phyloP scores from a whole-genome alignment of 1,140 invertebrate genomes.

The Delia radicum region DNA sequence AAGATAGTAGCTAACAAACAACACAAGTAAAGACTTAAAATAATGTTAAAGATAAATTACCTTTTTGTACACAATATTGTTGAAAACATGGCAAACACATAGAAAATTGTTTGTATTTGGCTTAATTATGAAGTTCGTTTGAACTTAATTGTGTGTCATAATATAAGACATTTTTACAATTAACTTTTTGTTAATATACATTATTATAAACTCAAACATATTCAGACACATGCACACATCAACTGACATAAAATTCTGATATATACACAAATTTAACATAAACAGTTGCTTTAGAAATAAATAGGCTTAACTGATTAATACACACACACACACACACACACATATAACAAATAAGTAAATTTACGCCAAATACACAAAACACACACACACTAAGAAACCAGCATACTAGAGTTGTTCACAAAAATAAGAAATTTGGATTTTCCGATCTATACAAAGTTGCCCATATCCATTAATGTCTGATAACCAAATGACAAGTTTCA shows the following conservation, averaged over 20 bases:
- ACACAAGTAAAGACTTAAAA: background rate
- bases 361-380: too few relatives aligned
- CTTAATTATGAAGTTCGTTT: background rate
- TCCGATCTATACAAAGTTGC: too few relatives aligned
- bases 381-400: too few relatives aligned
- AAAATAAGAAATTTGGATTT: too few relatives aligned
- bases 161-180: background rate
- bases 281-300: background rate
- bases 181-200: background rate
- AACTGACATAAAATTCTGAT: background rate
- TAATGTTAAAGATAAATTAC: background rate
- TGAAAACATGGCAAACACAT: background rate
- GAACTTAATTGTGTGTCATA: background rate
- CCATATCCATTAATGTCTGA: too few relatives aligned
- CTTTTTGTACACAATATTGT: background rate
- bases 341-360: too few relatives aligned
- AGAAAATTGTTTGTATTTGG: background rate
- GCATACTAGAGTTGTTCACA: too few relatives aligned
- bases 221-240: background rate
- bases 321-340: background rate
- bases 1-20: too few relatives aligned
- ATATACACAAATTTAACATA: background rate
- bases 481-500: too few relatives aligned
- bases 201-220: background rate
- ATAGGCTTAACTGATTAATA: background rate